phyloP scores from a whole-genome alignment of 1,140 invertebrate genomes.

The Microplitis mediator region DNA sequence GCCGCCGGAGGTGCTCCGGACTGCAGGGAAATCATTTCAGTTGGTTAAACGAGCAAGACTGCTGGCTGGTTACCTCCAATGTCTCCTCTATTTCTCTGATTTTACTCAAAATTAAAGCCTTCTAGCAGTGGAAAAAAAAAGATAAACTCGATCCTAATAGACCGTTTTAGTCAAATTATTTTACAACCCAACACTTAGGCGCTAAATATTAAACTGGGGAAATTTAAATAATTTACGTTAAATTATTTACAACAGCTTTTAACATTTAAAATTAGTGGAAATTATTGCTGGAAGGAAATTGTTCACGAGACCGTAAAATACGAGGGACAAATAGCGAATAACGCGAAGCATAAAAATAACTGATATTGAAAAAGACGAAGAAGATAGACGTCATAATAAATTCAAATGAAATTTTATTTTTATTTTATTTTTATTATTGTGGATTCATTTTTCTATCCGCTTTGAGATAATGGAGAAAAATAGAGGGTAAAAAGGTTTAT shows the following conservation, averaged over 20 bases:
- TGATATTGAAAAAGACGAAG: conserved; percentile 3
- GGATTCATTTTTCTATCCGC: not conserved
- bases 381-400: not conserved
- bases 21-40: conserved; percentile 27
- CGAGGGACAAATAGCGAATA: not conserved
- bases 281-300: too few species aligned
- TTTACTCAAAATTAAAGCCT: not conserved
- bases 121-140: not conserved
- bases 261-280: too few species aligned
- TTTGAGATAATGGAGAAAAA: not conserved
- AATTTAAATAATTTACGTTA: too few species aligned
- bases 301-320: too few species aligned
- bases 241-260: too few species aligned
- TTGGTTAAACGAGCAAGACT: conserved; percentile 23
- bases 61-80: not conserved
- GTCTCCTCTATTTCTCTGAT: not conserved
- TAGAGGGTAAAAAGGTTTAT: too few species aligned
- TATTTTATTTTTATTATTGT: not conserved
- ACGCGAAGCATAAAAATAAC: not conserved
- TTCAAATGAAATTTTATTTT: not conserved
- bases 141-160: not conserved
- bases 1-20: conserved; percentile 5
- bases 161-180: too few species aligned
- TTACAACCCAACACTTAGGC: too few species aligned
- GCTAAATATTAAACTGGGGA: too few species aligned